phyloP scores from a whole-genome alignment of 53 echinoderm and acorn worm species.

The Astropecten irregularis region DNA sequence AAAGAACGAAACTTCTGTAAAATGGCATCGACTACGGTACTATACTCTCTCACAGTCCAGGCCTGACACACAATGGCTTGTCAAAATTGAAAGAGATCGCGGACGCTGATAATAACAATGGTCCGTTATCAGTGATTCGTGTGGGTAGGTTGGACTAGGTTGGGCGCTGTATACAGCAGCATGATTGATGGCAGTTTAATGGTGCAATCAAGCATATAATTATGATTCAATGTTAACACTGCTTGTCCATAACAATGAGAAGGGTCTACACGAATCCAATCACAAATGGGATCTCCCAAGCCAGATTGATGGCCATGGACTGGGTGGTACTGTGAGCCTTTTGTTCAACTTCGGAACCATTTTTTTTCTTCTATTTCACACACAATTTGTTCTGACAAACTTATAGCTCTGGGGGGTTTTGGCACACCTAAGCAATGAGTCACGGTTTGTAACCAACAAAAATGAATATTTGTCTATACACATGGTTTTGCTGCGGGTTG shows the following conservation, averaged over 20 bases:
- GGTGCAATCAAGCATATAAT: not conserved
- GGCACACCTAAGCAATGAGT: not conserved
- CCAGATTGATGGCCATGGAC: not conserved
- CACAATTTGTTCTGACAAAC: not conserved
- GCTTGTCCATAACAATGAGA: not conserved
- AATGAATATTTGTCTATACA: not conserved
- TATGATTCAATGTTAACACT: constrained; percentile 33
- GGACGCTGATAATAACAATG: constrained; percentile 28
- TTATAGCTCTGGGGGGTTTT: not conserved
- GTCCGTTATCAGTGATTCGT: constrained; percentile 13
- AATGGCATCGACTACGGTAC: no score
- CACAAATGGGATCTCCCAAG: not conserved
- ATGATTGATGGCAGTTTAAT: not conserved
- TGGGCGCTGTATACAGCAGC: not conserved
- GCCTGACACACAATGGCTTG: not conserved
- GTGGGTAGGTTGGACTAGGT: constrained; percentile 2
- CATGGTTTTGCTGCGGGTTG: not conserved
- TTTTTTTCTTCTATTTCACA: not conserved
- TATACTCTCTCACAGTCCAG: no score
- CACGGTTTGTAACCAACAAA: not conserved
- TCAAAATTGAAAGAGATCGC: constrained; percentile 22
- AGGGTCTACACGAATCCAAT: constrained; percentile 2
- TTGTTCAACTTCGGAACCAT: not conserved
- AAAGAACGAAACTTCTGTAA: no score
- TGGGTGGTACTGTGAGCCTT: no score